Evolutionary conservation across 2,797 vertebrate genomes (phyloP).

Genomic region (Tinamus major): DNA sequence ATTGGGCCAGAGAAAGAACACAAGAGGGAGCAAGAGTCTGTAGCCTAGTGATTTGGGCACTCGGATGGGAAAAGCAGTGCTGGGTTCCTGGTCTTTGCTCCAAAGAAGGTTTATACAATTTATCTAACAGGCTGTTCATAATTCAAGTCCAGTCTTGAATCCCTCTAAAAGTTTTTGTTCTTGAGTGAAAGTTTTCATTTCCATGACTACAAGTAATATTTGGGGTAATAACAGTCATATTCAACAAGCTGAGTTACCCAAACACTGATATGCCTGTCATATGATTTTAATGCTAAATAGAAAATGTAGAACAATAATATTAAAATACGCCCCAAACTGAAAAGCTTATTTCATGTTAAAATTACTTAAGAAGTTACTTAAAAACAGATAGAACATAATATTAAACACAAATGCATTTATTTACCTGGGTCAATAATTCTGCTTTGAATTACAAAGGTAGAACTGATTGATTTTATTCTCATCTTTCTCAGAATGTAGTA

Average conservation of each 20-base stretch:
- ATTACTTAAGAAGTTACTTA: background rate
- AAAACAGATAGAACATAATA: background rate
- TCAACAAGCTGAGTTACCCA: background rate
- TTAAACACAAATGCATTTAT: background rate
- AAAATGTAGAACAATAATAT: background rate
- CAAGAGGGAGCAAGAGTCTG: slow-evolving; percentile 75
- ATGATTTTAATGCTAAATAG: background rate
- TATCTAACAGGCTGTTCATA: background rate
- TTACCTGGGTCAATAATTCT: background rate
- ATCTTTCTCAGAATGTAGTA: background rate
- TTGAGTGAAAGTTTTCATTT: background rate
- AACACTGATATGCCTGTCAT: background rate
- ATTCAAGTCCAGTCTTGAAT: background rate
- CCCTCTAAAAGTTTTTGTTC: background rate
- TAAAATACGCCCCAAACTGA: background rate
- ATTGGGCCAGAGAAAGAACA: slow-evolving; percentile 68
- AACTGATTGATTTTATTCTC: slow-evolving; percentile 5
- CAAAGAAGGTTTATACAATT: background rate
- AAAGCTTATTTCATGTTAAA: background rate
- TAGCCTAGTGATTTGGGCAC: slow-evolving; percentile 64
- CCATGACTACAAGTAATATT: background rate
- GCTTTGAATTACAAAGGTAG: background rate
- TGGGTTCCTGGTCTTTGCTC: slow-evolving; percentile 18
- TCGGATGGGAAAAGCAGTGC: slow-evolving; percentile 44
- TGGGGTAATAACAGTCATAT: background rate